Base-by-base conservation (phyloP, 2,113 vertebrate genomes). In the Oenanthe melanoleuca region DNA sequence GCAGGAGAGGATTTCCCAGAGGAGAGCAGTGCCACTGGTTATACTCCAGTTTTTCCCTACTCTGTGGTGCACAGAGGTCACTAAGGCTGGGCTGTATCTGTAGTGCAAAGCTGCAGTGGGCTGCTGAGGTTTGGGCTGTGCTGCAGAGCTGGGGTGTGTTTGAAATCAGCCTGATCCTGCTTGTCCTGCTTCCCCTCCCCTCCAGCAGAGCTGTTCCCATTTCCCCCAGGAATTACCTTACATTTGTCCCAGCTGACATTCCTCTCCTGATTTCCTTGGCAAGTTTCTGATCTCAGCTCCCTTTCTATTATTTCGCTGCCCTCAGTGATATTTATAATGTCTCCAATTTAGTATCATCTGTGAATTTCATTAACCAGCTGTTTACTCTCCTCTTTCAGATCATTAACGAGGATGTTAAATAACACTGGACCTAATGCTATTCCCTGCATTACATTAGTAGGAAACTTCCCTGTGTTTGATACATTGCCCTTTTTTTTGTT, bases 391-490 rank as follows among this genome's bases (percentile, higher is more conserved):
- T 94, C 88, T 95, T 97, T 93, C 92, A 96, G 92, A 89, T 92
- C 92, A 89, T 97, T 97, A 97, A 95, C 14, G 17, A 94, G 88
- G 82, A 92, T 92, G 92, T 96, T 96, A 96, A 95, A 94, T 94
- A 92, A 89, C 89, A 92, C 86, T 80, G 95, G 87, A 95, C 92
- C 81, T 92, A 94, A 88, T 19, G 12, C 88, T 92, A 80, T 88
- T 88, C 73, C 92, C 89, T 94, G 83, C 89, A 65, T 92, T 91
- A 31, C 64, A 89, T 90, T 93, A 90, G 74, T 15, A 90, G 65
- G 65, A 97, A 95, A 86, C 86, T 94, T 95, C 91, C 52, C 85
- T 61, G 6, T 13, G 4, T 63, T 93, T 86, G 71, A 92, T 92
- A n/a, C 77, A 61, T 74, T 93, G 77, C 91, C 61, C 19, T 45